Conservation (phyloP, 2,113 vertebrate species). For the Rhea pennata region DNA sequence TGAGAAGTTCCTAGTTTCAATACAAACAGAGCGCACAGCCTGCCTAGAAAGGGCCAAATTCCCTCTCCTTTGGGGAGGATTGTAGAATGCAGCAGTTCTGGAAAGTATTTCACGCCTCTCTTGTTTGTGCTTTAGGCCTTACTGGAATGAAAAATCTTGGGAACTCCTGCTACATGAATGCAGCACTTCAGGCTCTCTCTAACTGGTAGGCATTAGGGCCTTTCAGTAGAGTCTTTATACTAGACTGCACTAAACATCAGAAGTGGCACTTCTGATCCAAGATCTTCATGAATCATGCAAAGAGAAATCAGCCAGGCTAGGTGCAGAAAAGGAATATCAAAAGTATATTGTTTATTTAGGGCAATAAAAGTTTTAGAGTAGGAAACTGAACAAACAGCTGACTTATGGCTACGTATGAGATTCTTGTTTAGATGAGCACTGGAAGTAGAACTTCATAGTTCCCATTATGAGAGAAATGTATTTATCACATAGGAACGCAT, state of each 20-base stretch:
- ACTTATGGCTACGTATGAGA: neutral
- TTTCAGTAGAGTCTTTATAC: neutral
- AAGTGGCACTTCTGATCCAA: neutral
- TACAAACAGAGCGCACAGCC: neutral
- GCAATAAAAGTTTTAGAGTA: neutral
- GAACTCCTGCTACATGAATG: slow-evolving; percentile 99
- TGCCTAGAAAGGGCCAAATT: neutral
- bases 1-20: neutral
- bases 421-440: neutral
- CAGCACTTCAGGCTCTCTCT: slow-evolving; percentile 95
- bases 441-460: neutral
- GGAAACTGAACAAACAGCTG: neutral
- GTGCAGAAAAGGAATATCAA: neutral
- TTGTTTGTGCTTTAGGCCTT: slow-evolving; percentile 80
- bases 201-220: slow-evolving; percentile 87
- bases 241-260: neutral
- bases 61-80: neutral
- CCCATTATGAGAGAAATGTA: neutral
- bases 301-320: neutral
- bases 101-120: neutral
- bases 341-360: neutral
- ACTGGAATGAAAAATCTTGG: slow-evolving; percentile 99
- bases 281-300: neutral
- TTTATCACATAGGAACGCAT: neutral
- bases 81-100: neutral